phyloP scores from a whole-genome alignment of 2,797 vertebrate genomes.

The Poeciliopsis presidionis region DNA sequence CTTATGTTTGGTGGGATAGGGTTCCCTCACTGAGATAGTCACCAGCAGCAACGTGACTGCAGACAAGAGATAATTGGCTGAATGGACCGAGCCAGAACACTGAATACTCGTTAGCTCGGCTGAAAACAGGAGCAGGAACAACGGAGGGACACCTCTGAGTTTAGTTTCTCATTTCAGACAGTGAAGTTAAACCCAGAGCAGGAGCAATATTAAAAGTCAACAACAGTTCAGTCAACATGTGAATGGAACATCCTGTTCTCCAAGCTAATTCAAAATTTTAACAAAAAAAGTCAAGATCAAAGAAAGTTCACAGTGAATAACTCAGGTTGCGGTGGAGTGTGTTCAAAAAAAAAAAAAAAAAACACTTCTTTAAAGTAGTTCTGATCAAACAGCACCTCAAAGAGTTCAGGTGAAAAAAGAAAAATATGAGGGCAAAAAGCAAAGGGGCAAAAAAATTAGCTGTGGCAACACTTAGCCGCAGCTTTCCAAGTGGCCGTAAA shows the following conservation, averaged over 20 bases:
- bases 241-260: neutral
- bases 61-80: neutral
- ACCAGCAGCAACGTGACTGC: conserved; percentile 6
- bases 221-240: neutral
- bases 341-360: conserved; percentile 12
- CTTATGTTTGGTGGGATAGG: conserved; percentile 12
- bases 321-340: conserved; percentile 14
- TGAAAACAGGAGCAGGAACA: neutral
- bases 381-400: conserved; percentile 36
- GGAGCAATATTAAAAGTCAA: neutral
- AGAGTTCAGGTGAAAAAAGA: conserved; percentile 37
- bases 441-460: conserved; percentile 26
- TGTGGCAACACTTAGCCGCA: conserved; percentile 18
- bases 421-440: conserved; percentile 18
- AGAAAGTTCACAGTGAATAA: neutral
- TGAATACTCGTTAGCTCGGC: neutral
- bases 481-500: neutral
- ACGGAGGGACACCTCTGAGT: neutral
- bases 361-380: conserved; percentile 9
- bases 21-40: conserved; percentile 8
- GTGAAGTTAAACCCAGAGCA: neutral
- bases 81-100: neutral
- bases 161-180: neutral
- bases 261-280: neutral
- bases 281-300: neutral